Evolutionary conservation across 2,797 vertebrate genomes (phyloP), one percentile per base, ranked within the genome.

Genomic region (Picus viridis): DNA sequence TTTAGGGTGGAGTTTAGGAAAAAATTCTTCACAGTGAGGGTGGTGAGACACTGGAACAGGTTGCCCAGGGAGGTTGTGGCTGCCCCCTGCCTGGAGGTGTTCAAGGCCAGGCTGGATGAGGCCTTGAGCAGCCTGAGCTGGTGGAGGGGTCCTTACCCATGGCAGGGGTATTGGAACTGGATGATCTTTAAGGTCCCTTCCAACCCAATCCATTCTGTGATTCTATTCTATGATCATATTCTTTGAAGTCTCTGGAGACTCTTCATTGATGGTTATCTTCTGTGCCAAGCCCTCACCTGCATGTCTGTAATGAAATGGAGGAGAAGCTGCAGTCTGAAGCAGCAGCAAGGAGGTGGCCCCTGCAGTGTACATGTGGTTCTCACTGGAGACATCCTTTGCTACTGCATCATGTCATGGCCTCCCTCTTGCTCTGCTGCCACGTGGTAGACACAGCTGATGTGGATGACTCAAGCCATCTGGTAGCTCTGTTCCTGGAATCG

Each of bases 321-420:
- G n/a, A 58, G 64, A 84, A 23, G 69, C 79, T 16, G 23, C 18
- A 8, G 41, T 5, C 72, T 36, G 70, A 68, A 81, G 65, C 20
- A 36, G 34, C 43, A 56, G 53, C 49, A 45, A 19, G 23, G 36
- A 16, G 26, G 5, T 19, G n/a, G 13, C 27, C 20, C 24, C 54
- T 20, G 6, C 22, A 32, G 43, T 8, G 9, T 3, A 6, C 0
- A 0, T 8, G 23, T 59, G 59, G 5, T 24, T 27, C 53, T 54
- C 26, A 27, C 24, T 27, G 15, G 30, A 58, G 71, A 7, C 45
- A 11, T 62, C 39, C 57, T 75, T 65, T 83, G 39, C 75, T 77
- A 0, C 63, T 36, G 16, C 18, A 0, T 16, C 16, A 1, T 12
- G 45, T 24, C 45, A 0, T 3, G 7, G 39, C 32, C 64, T 39